Percentiles rank a stretch among this genome's conserved stretches.
phyloP scores from a whole-genome alignment of 2,113 vertebrate genomes.

The Calidris pugnax region DNA sequence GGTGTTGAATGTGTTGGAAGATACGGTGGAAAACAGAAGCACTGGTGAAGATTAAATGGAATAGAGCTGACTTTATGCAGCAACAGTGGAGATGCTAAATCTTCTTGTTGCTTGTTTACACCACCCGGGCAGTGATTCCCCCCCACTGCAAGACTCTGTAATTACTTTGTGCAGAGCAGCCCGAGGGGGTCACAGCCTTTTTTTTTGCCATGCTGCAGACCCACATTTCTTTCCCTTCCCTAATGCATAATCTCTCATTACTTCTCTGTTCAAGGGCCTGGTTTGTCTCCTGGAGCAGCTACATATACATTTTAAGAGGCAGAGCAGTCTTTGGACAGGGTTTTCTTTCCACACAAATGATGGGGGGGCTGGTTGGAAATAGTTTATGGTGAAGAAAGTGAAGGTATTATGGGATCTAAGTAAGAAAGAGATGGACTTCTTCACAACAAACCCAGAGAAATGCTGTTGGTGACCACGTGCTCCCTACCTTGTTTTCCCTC shows the following conservation, averaged over 20 bases:
- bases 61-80: not conserved
- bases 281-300: not conserved
- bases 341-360: not conserved
- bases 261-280: not conserved
- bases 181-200: not conserved
- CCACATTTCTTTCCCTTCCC: not conserved
- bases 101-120: not conserved
- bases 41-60: not conserved
- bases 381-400: not conserved
- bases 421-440: not conserved
- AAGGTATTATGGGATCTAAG: not conserved
- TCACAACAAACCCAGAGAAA: not conserved
- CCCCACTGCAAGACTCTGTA: not conserved
- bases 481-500: not conserved
- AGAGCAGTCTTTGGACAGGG: not conserved
- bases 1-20: not conserved
- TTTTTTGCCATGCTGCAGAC: not conserved
- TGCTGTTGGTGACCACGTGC: not conserved
- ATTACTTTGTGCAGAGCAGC: not conserved
- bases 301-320: not conserved
- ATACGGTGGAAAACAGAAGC: not conserved
- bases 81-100: not conserved
- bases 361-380: not conserved
- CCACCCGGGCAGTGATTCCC: not conserved
- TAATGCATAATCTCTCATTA: not conserved